Percentiles rank a stretch among this genome's conserved stretches.
Evolutionary conservation across 2,113 vertebrate genomes (phyloP).

Genomic region (Paraplagusia blochii): DNA sequence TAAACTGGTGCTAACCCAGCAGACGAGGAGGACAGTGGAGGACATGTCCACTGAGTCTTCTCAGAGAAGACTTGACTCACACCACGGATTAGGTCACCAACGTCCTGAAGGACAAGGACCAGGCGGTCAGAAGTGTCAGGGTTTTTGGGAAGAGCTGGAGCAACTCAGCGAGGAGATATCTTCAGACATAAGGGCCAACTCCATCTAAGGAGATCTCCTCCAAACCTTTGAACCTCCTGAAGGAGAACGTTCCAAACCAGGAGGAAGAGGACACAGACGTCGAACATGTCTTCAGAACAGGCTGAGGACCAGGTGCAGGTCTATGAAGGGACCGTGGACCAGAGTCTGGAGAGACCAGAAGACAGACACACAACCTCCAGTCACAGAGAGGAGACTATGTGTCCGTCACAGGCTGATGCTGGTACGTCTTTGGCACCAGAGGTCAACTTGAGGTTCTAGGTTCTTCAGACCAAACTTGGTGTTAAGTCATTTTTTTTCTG

Average conservation of each 20-base stretch:
- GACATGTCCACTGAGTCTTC: slow-evolving; percentile 11
- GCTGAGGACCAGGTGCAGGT: not conserved
- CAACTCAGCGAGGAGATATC: slow-evolving; percentile 25
- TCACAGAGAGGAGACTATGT: not conserved
- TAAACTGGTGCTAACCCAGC: not conserved
- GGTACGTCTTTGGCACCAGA: not conserved
- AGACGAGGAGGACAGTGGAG: slow-evolving; percentile 16
- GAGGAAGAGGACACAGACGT: slow-evolving; percentile 2
- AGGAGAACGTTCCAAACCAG: slow-evolving; percentile 40
- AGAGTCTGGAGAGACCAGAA: not conserved
- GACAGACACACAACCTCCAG: not conserved
- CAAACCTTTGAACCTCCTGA: slow-evolving; percentile 20
- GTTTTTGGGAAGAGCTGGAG: slow-evolving; percentile 18
- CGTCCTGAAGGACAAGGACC: slow-evolving; percentile 39
- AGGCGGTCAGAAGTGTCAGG: not conserved
- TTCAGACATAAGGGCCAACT: slow-evolving; percentile 7
- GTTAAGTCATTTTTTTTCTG: not conserved
- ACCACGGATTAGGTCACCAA: slow-evolving; percentile 33
- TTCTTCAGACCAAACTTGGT: not conserved
- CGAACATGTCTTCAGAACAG: not conserved
- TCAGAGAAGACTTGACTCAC: slow-evolving; percentile 48
- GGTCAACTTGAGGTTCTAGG: no score
- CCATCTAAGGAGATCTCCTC: not conserved
- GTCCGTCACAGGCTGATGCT: slow-evolving; percentile 4
- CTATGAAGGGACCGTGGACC: not conserved